phyloP scores from a whole-genome alignment of 2,888 invertebrate species.

The Toxonevra muliebris region DNA sequence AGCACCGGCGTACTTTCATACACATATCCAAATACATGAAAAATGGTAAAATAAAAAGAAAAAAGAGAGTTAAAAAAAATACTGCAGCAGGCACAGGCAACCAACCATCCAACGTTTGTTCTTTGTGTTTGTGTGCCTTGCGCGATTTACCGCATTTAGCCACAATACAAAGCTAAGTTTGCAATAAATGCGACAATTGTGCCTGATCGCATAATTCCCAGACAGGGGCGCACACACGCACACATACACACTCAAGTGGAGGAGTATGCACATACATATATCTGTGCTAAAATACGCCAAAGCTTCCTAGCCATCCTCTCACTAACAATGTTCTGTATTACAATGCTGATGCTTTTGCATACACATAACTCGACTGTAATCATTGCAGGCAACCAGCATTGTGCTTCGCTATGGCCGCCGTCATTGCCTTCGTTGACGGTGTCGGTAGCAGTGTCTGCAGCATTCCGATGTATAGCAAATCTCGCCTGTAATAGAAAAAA shows the following conservation, averaged over 20 bases:
- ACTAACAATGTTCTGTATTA: neutral
- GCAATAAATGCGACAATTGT: conserved; percentile 47
- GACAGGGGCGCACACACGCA: conserved; percentile 42
- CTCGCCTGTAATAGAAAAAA: neutral
- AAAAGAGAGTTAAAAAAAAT: too few species aligned
- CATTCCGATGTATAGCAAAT: conserved; percentile 12
- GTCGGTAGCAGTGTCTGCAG: neutral
- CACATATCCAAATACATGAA: neutral
- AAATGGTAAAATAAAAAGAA: too few species aligned
- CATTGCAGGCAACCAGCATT: conserved; percentile 3
- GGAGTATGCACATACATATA: neutral
- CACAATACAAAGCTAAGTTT: conserved; percentile 26
- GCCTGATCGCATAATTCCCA: conserved; percentile 52
- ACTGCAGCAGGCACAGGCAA: conserved; percentile 4
- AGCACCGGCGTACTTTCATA: neutral
- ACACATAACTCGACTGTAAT: neutral
- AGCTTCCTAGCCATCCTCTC: neutral
- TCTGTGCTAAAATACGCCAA: too few species aligned
- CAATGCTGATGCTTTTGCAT: neutral
- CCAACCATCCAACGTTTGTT: neutral
- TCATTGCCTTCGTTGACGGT: neutral
- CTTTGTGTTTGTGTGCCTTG: neutral
- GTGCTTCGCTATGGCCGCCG: neutral
- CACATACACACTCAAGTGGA: neutral
- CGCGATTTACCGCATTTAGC: conserved; percentile 46